Conservation (phyloP, 2,888 invertebrate species). For the Odontomyia ornata region DNA sequence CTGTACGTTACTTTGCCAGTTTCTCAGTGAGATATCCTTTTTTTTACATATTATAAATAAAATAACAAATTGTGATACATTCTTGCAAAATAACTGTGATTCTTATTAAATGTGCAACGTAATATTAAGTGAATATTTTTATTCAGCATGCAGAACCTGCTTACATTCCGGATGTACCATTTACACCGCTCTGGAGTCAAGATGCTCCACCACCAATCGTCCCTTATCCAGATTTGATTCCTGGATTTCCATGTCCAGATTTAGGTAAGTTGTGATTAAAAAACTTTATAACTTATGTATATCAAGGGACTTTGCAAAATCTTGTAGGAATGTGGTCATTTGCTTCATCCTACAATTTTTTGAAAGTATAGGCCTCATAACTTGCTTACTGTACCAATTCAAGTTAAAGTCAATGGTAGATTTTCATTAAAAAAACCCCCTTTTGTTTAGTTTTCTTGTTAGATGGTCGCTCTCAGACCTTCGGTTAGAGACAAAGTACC, state of each 20-base stretch:
- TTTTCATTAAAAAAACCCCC: no score
- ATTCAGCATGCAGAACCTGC: constrained; percentile 60
- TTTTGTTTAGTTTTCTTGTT: no score
- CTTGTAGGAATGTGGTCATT: no score
- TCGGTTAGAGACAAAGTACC: no score
- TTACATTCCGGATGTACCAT: constrained; percentile 63
- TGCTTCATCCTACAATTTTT: no score
- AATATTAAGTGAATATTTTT: constrained; percentile 15
- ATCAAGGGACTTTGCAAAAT: no score
- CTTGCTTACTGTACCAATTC: no score
- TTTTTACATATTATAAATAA: constrained; percentile 25
- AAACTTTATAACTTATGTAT: no score
- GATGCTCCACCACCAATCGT: constrained; percentile 69
- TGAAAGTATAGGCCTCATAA: no score
- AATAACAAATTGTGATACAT: not conserved
- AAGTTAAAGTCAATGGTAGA: no score
- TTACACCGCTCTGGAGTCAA: constrained; percentile 63
- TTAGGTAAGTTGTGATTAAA: constrained; percentile 64
- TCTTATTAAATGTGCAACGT: not conserved
- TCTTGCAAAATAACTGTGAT: not conserved
- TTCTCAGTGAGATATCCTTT: constrained; percentile 50
- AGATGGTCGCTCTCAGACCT: no score
- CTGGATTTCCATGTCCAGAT: constrained; percentile 75
- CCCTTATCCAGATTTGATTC: constrained; percentile 76
- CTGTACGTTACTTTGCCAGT: constrained; percentile 52